Percentiles rank a stretch among this genome's conserved stretches.
These are phyloP conservation scores for Distichodus sexfasciatus DNA, from an alignment of 2,797 vertebrate species.

Conservation along the genomic window DNA sequence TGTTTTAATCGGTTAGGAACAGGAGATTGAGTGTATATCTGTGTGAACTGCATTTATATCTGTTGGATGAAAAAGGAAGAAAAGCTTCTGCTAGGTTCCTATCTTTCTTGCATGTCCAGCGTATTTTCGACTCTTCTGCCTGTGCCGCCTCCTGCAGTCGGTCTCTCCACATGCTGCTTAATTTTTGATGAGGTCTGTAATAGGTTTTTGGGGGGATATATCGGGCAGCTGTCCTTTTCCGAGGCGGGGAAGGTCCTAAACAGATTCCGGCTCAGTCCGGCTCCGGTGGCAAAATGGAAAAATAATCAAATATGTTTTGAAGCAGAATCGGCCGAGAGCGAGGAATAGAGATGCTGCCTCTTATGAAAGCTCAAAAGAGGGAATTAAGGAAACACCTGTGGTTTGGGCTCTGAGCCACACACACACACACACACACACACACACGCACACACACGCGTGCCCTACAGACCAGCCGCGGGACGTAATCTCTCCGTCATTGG, in stretches of 20 bases:
- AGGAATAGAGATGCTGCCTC: conserved; percentile 46
- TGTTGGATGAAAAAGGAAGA: no score
- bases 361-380: conserved; percentile 64
- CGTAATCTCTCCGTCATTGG: conserved; percentile 56
- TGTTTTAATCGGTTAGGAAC: no score
- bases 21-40: no score
- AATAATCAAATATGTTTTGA: conserved; percentile 45
- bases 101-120: no score
- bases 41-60: no score
- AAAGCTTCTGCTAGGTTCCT: no score
- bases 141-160: conserved; percentile 55
- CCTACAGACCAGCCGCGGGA: conserved; percentile 46
- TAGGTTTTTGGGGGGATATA: conserved; percentile 61
- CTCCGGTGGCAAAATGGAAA: no score
- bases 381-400: conserved; percentile 76
- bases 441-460: background rate
- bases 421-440: background rate
- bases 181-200: conserved; percentile 74
- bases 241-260: conserved; percentile 50
- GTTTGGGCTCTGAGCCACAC: conserved; percentile 65
- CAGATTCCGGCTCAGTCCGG: no score
- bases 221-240: conserved; percentile 61
- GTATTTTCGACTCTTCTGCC: conserved; percentile 46
- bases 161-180: conserved; percentile 58
- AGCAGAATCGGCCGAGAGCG: conserved; percentile 25